A percentile compares a stretch with the other conserved stretches of the same genome.
Conservation (phyloP, 2,113 vertebrate genomes). For the Formicarius rufipectus region DNA sequence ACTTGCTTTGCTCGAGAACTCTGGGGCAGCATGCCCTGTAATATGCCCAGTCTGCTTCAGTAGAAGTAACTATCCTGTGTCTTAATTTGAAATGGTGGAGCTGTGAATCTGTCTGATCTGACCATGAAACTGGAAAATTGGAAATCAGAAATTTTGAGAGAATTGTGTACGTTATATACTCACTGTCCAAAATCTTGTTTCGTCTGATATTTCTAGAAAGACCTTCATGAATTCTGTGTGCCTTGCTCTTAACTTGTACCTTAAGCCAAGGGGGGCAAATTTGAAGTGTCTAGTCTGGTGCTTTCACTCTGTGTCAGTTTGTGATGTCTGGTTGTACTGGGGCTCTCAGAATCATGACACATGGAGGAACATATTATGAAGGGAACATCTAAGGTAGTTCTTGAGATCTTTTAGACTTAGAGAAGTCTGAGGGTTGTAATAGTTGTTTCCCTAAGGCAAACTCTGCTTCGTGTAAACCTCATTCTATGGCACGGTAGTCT, state of each 20-base stretch:
- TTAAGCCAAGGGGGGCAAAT: neutral
- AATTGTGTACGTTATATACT: neutral
- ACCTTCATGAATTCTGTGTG: neutral
- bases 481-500: neutral
- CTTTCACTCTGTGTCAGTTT: neutral
- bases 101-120: neutral
- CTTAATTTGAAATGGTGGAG: neutral
- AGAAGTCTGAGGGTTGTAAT: neutral
- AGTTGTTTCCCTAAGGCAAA: neutral
- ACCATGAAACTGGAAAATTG: neutral
- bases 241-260: conserved; percentile 24
- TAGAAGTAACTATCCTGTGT: neutral
- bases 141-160: neutral
- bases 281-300: neutral
- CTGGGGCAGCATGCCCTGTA: neutral
- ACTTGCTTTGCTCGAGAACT: neutral
- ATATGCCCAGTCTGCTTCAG: neutral
- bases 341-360: neutral
- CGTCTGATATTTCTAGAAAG: neutral
- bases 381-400: neutral
- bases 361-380: neutral
- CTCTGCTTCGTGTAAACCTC: neutral
- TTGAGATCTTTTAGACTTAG: neutral
- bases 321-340: neutral
- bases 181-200: neutral